These are phyloP conservation scores for Dascillus cervinus DNA, from an alignment of 2,888 invertebrate genomes.

Conservation along the genomic window DNA sequence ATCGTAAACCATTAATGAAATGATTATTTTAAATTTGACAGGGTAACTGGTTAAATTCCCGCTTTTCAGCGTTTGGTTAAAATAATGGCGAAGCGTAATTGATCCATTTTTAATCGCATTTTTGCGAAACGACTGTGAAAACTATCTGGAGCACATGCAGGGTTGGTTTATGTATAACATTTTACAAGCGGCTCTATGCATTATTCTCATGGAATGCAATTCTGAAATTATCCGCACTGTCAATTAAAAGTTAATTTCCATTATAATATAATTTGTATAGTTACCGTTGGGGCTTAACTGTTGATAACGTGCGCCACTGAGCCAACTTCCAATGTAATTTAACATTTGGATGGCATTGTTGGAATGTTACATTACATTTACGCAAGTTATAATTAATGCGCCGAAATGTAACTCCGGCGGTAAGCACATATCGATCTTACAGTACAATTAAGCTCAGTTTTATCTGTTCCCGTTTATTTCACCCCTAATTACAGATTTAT, in stretches of 20 bases:
- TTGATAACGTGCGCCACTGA: slow-evolving; percentile 30
- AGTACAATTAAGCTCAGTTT: too few relatives aligned
- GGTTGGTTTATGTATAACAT: slow-evolving; percentile 23
- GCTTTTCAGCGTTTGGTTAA: too few relatives aligned
- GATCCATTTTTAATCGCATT: slow-evolving; percentile 31
- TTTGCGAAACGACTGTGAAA: slow-evolving; percentile 26
- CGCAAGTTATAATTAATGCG: slow-evolving; percentile 39
- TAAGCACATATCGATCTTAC: too few relatives aligned
- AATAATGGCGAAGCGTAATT: too few relatives aligned
- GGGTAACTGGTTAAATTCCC: too few relatives aligned
- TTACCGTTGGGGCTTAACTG: slow-evolving; percentile 25
- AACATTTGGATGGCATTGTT: slow-evolving; percentile 36
- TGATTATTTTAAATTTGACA: too few relatives aligned
- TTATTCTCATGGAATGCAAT: slow-evolving; percentile 24
- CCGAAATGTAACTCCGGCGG: slow-evolving; percentile 26
- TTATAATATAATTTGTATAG: slow-evolving; percentile 32
- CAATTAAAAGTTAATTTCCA: slow-evolving; percentile 38
- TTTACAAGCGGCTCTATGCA: slow-evolving; percentile 21
- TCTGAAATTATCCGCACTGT: slow-evolving; percentile 27
- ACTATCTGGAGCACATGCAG: slow-evolving; percentile 20
- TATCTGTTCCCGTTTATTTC: too few relatives aligned
- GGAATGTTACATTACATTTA: slow-evolving; percentile 38
- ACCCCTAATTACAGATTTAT: too few relatives aligned
- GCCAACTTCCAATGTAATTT: slow-evolving; percentile 36
- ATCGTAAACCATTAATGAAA: too few relatives aligned